Conservation (phyloP, 2,888 invertebrate genomes). For the Steinernema carpocapsae region DNA sequence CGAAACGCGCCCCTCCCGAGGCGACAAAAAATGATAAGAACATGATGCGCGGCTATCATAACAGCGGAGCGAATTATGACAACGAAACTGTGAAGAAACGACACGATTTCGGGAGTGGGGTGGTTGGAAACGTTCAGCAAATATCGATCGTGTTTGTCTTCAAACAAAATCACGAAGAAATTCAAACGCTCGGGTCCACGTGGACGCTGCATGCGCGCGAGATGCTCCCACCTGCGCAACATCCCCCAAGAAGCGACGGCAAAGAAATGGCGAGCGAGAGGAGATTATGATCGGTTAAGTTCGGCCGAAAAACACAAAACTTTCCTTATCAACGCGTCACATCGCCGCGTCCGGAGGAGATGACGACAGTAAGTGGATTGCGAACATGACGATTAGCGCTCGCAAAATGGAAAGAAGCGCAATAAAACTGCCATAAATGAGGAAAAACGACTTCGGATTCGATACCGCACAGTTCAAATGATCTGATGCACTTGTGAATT, state of each 20-base stretch:
- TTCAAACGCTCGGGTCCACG: conserved; percentile 1
- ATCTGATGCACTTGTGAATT: too few relatives aligned
- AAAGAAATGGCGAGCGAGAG: not conserved
- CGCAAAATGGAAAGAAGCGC: not conserved
- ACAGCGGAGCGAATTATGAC: conserved; percentile 18
- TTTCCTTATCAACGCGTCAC: conserved; percentile 31
- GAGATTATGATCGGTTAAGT: conserved; percentile 28
- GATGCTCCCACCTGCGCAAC: too few relatives aligned
- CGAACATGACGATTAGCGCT: not conserved
- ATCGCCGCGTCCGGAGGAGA: not conserved
- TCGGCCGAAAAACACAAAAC: conserved; percentile 29
- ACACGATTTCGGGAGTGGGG: conserved; percentile 5
- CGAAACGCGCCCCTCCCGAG: not conserved
- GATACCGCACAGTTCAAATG: too few relatives aligned
- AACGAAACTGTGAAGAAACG: conserved; percentile 14
- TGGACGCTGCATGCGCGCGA: not conserved
- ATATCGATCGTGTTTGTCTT: conserved; percentile 29
- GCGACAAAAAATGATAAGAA: conserved; percentile 7
- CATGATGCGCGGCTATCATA: conserved; percentile 3
- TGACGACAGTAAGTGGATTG: conserved; percentile 28
- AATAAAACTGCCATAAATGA: not conserved
- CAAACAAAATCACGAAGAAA: not conserved
- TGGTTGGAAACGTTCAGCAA: not conserved
- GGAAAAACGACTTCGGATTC: not conserved
- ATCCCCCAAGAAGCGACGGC: not conserved